Evolutionary conservation across 2,888 invertebrate genomes (phyloP), one percentile per base, ranked within the genome.

Genomic region (Lycocerus yunnanus): DNA sequence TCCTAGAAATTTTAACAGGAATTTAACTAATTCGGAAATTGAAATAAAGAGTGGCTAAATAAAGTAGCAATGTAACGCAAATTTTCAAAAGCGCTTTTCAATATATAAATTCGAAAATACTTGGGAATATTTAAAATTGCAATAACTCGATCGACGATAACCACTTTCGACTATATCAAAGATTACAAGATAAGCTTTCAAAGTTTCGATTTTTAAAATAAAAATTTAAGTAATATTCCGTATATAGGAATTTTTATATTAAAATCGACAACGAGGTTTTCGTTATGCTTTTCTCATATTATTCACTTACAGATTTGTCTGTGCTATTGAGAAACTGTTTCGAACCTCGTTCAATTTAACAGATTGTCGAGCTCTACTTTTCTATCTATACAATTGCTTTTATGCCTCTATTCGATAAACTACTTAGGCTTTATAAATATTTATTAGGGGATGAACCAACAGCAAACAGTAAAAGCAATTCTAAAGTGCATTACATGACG

Each of bases 281-380:
- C 67, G 8, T 18, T 43, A 14, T 43, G 11, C 13, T 16, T 43
- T 14, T 58, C 18, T 58, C 58, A 20, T 67, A 67, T 67, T 67
- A 67, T 58, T 67, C 67, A 58, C 24, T 58, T 63, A 18, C 9
- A 20, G 20, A 63, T n/a, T 20, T 20, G 16, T 20, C n/a, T 16
- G 11, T 61, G 6, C 61, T 67, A 70, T 70, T 67, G 70, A 24
- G 61, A 70, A 74, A 70, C 20, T 68, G 63, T 63, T 68, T 63
- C 15, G 43, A 74, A 15, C 16, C 59, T 68, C 71, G 65, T 71
- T 43, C 68, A 72, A 72, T 74, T 74, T 74, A 71, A 68, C 65
- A 68, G 65, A 59, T 71, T 74, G 74, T 66, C 68, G 65, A 67
- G 74, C 67, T 66, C 58, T 70, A 67, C 70, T 67, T 69, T 59